phyloP scores from a whole-genome alignment of 2,888 invertebrate species.

The Argyra leucocephala region DNA sequence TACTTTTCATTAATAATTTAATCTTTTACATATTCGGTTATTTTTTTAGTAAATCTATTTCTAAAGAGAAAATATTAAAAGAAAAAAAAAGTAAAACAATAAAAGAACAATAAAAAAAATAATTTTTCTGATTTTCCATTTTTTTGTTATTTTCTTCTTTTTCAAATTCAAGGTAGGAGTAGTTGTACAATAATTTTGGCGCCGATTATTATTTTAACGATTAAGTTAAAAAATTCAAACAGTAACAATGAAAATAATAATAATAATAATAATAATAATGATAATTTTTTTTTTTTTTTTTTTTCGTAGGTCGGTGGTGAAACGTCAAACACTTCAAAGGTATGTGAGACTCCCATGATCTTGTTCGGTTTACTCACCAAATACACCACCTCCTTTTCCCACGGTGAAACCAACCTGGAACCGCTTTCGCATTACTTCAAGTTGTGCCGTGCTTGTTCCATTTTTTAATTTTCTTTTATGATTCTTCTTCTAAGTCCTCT shows the following conservation, averaged over 20 bases:
- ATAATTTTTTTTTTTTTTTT: too few species aligned
- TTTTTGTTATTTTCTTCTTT: background rate
- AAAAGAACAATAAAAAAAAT: background rate
- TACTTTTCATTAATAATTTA: background rate
- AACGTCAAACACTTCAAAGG: too few species aligned
- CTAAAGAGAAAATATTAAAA: background rate
- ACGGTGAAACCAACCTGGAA: too few species aligned
- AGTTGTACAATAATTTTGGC: background rate
- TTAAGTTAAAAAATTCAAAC: background rate
- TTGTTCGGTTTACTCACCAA: too few species aligned
- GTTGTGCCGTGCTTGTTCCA: too few species aligned
- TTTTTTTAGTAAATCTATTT: background rate
- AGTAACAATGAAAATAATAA: background rate
- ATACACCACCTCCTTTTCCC: too few species aligned
- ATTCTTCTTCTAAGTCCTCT: too few species aligned
- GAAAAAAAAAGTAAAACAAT: background rate
- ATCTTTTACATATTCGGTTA: background rate
- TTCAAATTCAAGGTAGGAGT: background rate
- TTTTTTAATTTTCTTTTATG: too few species aligned
- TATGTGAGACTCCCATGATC: too few species aligned
- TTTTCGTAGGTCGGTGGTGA: too few species aligned
- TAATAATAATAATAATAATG: background rate
- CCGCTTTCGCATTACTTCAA: too few species aligned
- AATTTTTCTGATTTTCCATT: slow-evolving; percentile 3
- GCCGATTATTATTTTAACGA: slow-evolving; percentile 6